Evolutionary conservation across 2,113 vertebrate genomes (phyloP).

Genomic region (Polypterus senegalus): DNA sequence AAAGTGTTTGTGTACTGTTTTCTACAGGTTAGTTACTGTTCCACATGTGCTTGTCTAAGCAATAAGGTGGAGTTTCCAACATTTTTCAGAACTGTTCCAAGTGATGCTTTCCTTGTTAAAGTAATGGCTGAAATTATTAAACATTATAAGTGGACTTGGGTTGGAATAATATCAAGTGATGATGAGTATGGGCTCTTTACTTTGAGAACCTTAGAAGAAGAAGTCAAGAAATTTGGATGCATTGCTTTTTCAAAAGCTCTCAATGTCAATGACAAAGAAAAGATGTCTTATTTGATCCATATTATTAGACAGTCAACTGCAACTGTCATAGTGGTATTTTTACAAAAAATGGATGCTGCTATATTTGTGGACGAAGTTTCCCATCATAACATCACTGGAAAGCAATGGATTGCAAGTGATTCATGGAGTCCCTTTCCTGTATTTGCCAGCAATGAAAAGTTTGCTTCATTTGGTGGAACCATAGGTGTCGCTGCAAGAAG

Average conservation of each 20-base stretch:
- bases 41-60: background rate
- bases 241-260: conserved; percentile 3
- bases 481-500: conserved; percentile 43
- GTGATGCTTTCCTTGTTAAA: conserved; percentile 5
- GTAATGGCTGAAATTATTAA: background rate
- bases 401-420: conserved; percentile 52
- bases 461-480: conserved; percentile 38
- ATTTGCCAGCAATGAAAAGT: conserved; percentile 25
- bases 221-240: background rate
- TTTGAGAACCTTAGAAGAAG: background rate
- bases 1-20: background rate
- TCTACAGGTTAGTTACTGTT: background rate
- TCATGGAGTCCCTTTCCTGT: conserved; percentile 36
- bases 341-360: background rate
- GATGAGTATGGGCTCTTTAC: background rate
- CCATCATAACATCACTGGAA: conserved; percentile 34
- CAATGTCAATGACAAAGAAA: background rate
- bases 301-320: conserved; percentile 5
- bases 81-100: conserved; percentile 4
- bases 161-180: background rate
- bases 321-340: conserved; percentile 9
- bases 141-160: conserved; percentile 3
- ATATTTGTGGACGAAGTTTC: conserved; percentile 28
- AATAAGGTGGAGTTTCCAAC: background rate
- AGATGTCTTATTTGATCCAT: conserved; percentile 1